phyloP scores from a whole-genome alignment of 2,113 vertebrate genomes.

The Toxotes chatareus region DNA sequence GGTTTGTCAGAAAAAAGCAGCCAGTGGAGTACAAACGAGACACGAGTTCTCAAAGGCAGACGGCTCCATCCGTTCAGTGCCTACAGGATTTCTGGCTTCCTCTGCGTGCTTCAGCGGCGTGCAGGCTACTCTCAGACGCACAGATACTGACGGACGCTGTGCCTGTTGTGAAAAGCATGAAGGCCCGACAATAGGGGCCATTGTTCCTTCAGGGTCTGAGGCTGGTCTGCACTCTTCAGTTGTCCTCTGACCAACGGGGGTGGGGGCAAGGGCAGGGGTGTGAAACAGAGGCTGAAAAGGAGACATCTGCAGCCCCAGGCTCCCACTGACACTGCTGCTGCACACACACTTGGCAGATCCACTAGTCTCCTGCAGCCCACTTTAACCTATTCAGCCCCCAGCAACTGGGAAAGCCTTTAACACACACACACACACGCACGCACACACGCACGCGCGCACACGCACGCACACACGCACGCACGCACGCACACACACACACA shows the following conservation, averaged over 20 bases:
- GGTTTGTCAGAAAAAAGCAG: slow-evolving; percentile 30
- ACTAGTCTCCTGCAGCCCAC: slow-evolving; percentile 14
- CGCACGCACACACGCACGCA: not conserved
- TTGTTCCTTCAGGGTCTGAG: slow-evolving; percentile 71
- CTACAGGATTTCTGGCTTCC: slow-evolving; percentile 22
- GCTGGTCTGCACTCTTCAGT: slow-evolving; percentile 23
- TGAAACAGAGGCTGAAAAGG: slow-evolving; percentile 79
- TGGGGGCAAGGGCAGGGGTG: slow-evolving; percentile 12
- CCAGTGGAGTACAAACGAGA: slow-evolving; percentile 20
- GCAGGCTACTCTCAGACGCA: slow-evolving; percentile 41
- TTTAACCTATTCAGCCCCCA: slow-evolving; percentile 30
- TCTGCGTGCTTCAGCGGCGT: not conserved
- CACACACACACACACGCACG: slow-evolving; percentile 4
- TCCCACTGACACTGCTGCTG: slow-evolving; percentile 38
- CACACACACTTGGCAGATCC: slow-evolving; percentile 25
- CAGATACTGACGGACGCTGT: slow-evolving; percentile 46
- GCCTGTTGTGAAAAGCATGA: slow-evolving; percentile 62
- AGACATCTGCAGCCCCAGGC: slow-evolving; percentile 81
- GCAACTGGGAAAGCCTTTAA: not conserved
- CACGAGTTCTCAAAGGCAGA: not conserved
- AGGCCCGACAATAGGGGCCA: slow-evolving; percentile 81
- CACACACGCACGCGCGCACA: not conserved
- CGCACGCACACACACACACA: too few species aligned
- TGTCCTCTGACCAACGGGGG: not conserved
- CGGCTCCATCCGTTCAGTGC: slow-evolving; percentile 21